Evolutionary conservation across 1,140 invertebrate species (phyloP).

Genomic region (Whitmania pigra): DNA sequence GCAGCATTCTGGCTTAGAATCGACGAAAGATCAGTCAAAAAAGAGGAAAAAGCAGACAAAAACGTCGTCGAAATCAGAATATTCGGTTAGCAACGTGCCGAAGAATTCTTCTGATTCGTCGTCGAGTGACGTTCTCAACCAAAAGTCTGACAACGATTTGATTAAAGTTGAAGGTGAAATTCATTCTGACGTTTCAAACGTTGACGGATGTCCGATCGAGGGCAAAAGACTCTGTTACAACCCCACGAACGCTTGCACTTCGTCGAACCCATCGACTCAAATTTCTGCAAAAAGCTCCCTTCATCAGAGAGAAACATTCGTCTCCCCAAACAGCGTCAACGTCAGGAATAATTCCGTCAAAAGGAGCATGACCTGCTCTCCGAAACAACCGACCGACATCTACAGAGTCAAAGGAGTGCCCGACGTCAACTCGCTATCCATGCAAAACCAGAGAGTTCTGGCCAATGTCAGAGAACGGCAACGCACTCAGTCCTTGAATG

Average conservation of each 20-base stretch:
- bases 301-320: neutral
- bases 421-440: neutral
- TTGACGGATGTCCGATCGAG: too few species aligned
- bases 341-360: neutral
- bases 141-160: too few species aligned
- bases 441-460: constrained; percentile 63
- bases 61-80: too few species aligned
- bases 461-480: constrained; percentile 94
- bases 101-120: neutral
- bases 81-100: neutral
- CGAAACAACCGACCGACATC: neutral
- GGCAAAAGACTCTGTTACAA: too few species aligned
- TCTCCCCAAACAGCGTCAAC: neutral
- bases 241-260: neutral
- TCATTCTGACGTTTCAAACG: too few species aligned
- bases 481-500: constrained; percentile 90
- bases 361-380: neutral
- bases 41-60: too few species aligned
- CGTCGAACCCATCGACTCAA: neutral
- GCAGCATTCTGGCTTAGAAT: too few species aligned
- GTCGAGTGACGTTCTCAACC: neutral
- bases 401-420: too few species aligned
- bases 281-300: neutral
- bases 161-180: too few species aligned
- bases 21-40: too few species aligned